These are phyloP conservation scores for Nylanderia fulva DNA, from an alignment of 1,140 invertebrate genomes.

Conservation along the genomic window DNA sequence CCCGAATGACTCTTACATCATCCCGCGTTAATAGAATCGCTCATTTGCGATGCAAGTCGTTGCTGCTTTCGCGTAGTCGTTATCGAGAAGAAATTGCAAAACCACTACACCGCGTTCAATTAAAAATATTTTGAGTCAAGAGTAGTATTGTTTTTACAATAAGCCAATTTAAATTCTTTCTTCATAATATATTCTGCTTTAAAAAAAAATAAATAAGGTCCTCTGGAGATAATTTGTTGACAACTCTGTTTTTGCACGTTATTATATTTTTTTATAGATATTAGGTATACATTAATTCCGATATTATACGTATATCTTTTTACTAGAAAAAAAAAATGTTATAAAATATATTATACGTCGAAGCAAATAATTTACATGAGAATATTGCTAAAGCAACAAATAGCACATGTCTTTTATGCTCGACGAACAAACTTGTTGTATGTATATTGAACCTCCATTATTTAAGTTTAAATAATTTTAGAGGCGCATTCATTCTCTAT, in stretches of 20 bases:
- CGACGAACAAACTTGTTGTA: background rate
- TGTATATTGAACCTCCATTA: background rate
- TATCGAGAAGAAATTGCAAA: conserved; percentile 6
- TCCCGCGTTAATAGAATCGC: conserved; percentile 47
- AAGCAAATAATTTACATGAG: background rate
- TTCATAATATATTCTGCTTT: background rate
- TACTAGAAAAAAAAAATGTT: background rate
- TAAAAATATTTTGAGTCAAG: background rate
- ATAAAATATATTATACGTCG: background rate
- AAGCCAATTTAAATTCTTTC: background rate
- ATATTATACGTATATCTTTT: too few relatives aligned
- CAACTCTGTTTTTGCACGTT: too few relatives aligned
- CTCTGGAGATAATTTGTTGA: background rate
- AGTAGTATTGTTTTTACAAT: background rate
- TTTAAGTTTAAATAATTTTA: conserved; percentile 40
- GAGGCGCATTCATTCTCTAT: background rate
- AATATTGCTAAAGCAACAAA: background rate
- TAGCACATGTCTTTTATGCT: background rate
- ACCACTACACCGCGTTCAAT: background rate
- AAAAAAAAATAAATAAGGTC: background rate
- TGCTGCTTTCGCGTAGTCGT: conserved; percentile 22
- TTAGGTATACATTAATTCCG: background rate
- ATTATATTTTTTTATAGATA: too few relatives aligned
- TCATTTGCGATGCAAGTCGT: conserved; percentile 21
- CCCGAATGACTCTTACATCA: conserved; percentile 37